These are phyloP conservation scores for Delia radicum DNA, from an alignment of 1,140 invertebrate genomes.

Conservation along the genomic window DNA sequence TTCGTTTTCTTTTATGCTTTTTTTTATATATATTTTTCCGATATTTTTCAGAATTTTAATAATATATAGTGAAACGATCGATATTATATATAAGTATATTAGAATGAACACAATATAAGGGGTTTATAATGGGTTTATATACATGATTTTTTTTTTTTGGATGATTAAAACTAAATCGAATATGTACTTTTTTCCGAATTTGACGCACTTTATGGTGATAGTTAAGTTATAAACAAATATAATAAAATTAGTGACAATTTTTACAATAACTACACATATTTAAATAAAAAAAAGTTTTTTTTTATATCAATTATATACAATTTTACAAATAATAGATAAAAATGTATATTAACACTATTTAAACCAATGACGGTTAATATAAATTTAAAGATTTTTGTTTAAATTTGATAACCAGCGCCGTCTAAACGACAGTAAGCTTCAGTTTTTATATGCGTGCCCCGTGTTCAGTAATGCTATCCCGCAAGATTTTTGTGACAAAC, in stretches of 20 bases:
- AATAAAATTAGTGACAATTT: background rate
- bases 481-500: too few species aligned
- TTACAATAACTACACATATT: background rate
- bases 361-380: too few species aligned
- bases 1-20: background rate
- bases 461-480: too few species aligned
- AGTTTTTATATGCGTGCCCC: too few species aligned
- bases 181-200: slow-evolving; percentile 3
- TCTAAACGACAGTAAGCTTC: too few species aligned
- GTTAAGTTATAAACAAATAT: background rate
- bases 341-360: background rate
- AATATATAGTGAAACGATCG: background rate
- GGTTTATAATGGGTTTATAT: background rate
- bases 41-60: background rate
- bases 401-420: too few species aligned
- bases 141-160: background rate
- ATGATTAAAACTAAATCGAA: background rate
- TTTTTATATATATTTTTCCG: background rate
- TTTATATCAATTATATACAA: background rate
- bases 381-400: too few species aligned
- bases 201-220: slow-evolving; percentile 25
- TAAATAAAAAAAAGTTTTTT: background rate
- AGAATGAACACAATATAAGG: slow-evolving; percentile 1
- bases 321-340: background rate
- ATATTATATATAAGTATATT: background rate